Base-by-base conservation (phyloP, 2,797 vertebrate species). In the Syndactyla subalaris region DNA sequence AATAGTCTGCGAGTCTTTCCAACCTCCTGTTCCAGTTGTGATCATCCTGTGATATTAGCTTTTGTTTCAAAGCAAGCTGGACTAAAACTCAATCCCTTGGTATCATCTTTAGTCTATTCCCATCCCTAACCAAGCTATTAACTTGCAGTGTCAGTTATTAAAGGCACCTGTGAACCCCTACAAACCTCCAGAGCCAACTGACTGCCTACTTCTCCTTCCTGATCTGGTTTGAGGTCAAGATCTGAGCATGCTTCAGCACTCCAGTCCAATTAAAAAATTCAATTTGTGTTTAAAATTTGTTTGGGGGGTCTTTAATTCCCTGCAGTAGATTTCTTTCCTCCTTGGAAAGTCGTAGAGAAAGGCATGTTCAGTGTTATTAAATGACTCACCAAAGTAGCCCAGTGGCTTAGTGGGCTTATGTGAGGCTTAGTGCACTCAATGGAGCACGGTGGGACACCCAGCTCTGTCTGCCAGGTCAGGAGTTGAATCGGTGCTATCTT, bases 221-320 rank as follows among this genome's bases (percentile, higher is more conserved):
- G 61, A 93, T 94, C 71, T 68, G 77, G 91, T 95, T 93, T 89
- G 85, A 92, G 88, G 92, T 95, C 95, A 88, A 93, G 89, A 92
- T 88, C 83, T 49, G 57, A 78, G 93, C 92, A 80, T 38, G 67
- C 74, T 95, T 95, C 90, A 90, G 83, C 83, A 86, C 62, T 92
- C 88, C 88, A 96, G 91, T 62, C 82, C 91, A 96, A 96, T 93
- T 96, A 96, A 97, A 95, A 97, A 92, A 93, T 95, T 41, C 63
- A 92, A 90, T 91, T 96, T 95, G 65, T 90, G 61, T 85, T 93
- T 70, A 96, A 95, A 97, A 95, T 91, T 63, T 94, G 85, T 95
- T 94, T 90, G 85, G 34, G n/a, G 59, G 76, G 82, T 94, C 92
- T 93, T 87, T 80, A 89, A 91, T 82, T 77, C 93, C 81, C 80